phyloP scores from a whole-genome alignment of 2,888 invertebrate species.

The Priocnemis perturbator region DNA sequence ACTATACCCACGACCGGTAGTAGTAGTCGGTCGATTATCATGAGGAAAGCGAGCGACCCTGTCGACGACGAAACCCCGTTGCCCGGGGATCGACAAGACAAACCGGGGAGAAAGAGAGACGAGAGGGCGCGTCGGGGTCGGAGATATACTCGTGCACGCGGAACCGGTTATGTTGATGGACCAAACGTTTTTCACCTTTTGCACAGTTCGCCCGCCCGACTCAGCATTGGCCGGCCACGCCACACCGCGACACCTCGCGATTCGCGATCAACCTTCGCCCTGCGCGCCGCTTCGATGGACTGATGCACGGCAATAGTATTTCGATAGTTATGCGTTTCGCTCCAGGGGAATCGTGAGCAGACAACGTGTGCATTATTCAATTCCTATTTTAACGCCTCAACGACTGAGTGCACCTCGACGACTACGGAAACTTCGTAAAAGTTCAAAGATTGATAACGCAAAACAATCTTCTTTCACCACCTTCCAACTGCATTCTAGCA shows the following conservation, averaged over 20 bases:
- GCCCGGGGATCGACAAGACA: slow-evolving; percentile 46
- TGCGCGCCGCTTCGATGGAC: no score
- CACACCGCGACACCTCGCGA: not conserved
- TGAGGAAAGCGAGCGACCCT: slow-evolving; percentile 51
- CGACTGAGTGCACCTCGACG: no score
- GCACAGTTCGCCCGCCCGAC: slow-evolving; percentile 55
- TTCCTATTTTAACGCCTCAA: no score
- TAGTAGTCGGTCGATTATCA: slow-evolving; percentile 41
- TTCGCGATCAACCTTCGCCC: no score
- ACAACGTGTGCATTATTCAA: no score
- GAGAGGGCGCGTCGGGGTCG: slow-evolving; percentile 19
- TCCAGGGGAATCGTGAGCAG: no score
- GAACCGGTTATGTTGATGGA: slow-evolving; percentile 70
- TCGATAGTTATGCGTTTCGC: no score
- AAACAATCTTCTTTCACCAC: no score
- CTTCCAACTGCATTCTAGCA: no score
- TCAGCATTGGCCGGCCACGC: not conserved
- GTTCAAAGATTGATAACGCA: no score
- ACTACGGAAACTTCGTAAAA: no score
- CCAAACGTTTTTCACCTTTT: slow-evolving; percentile 69
- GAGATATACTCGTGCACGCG: slow-evolving; percentile 47
- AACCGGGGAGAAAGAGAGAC: slow-evolving; percentile 39
- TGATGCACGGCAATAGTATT: no score
- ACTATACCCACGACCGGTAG: slow-evolving; percentile 35
- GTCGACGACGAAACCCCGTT: slow-evolving; percentile 49